Conservation (phyloP, 1,140 invertebrate species). For the Alviniconcha marisindica region DNA sequence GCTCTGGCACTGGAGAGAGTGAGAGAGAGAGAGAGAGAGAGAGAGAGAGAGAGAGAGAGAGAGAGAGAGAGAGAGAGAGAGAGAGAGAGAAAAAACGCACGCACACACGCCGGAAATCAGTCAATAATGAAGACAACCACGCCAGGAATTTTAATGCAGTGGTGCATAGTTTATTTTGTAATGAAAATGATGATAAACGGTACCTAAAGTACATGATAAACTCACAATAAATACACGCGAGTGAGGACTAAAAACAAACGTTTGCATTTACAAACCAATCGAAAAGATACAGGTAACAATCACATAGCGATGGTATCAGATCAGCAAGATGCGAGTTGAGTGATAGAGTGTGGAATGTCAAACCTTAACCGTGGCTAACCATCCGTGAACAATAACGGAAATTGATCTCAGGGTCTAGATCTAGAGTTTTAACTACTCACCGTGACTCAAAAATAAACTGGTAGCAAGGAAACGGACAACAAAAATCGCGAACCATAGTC, state of each 20-base stretch:
- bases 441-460: too few relatives aligned
- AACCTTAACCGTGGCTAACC: neutral
- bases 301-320: neutral
- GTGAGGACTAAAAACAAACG: neutral
- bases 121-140: neutral
- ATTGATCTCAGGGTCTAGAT: too few relatives aligned
- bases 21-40: constrained; percentile 1
- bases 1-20: neutral
- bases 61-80: neutral
- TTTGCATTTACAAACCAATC: neutral
- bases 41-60: neutral
- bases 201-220: constrained; percentile 4
- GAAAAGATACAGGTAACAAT: neutral
- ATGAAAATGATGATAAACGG: constrained; percentile 19
- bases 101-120: too few relatives aligned
- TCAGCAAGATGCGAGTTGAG: neutral
- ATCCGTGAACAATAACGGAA: too few relatives aligned
- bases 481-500: too few relatives aligned
- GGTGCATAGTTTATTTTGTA: constrained; percentile 27
- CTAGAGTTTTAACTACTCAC: too few relatives aligned
- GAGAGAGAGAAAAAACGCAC: neutral
- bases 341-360: constrained; percentile 8
- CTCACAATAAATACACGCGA: constrained; percentile 5
- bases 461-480: too few relatives aligned
- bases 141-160: neutral